Conservation (phyloP, 2,797 vertebrate species). For the Sebastes oblongus region DNA sequence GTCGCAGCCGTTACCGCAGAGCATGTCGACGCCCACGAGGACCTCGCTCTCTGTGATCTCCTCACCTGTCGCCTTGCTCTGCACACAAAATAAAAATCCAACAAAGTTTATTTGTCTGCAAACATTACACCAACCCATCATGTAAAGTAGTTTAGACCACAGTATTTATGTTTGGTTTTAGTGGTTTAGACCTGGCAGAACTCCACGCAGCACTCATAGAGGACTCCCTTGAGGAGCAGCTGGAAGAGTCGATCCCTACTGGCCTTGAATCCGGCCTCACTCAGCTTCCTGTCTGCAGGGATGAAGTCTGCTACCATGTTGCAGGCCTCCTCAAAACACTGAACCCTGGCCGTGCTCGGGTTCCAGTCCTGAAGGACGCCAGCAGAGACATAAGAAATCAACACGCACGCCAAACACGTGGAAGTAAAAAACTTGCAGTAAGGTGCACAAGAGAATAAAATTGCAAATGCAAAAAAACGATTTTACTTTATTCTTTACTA, state of each 20-base stretch:
- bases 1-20: slow-evolving; percentile 96
- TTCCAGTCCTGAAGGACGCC: slow-evolving; percentile 89
- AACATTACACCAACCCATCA: too few relatives aligned
- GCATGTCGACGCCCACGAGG: slow-evolving; percentile 94
- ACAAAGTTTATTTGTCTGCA: not conserved
- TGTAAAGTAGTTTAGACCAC: not conserved
- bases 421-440: not conserved
- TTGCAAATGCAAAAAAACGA: not conserved
- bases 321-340: slow-evolving; percentile 97
- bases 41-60: slow-evolving; percentile 98
- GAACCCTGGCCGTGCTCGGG: slow-evolving; percentile 96
- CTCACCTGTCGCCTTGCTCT: slow-evolving; percentile 97
- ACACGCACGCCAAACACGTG: not conserved
- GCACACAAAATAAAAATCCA: not conserved
- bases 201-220: slow-evolving; percentile 99
- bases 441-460: not conserved
- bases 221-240: slow-evolving; percentile 95
- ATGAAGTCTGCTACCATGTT: slow-evolving; percentile 98
- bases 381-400: not conserved
- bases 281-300: slow-evolving; percentile 96
- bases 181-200: slow-evolving; percentile 87
- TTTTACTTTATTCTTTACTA: not conserved
- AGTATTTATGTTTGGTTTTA: not conserved
- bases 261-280: slow-evolving; percentile 97
- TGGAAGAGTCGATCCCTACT: slow-evolving; percentile 95